Evolutionary conservation across 2,113 vertebrate genomes (phyloP), one percentile per base, ranked within the genome.

Genomic region (Spea bombifrons): DNA sequence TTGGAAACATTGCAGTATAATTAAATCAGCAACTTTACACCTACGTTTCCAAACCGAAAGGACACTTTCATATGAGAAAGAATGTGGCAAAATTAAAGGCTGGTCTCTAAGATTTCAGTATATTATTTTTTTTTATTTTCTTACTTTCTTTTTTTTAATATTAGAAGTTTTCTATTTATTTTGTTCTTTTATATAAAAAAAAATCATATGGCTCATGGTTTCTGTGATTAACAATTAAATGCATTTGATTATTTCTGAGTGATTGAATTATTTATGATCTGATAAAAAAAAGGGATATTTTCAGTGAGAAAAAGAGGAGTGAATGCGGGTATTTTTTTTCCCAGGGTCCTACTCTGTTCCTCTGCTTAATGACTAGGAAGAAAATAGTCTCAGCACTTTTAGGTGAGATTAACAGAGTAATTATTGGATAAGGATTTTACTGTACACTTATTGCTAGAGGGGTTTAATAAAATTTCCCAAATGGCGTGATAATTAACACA

Each of bases 341-440:
- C 3, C 55, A 5, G 10, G 55, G 55, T 59, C 55, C 10, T 10
- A 16, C 6, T 17, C 61, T 4, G n/a, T 4, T 64, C n/a, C 4
- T 15, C 61, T 64, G 15, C 30, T 30, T 5, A 64, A 16, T 9
- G 5, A 64, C 5, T n/a, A 64, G 1, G 13, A 64, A 5, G 5
- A 30, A n/a, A 64, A 64, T 64, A 64, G 55, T 59, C 55, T 59
- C 55, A 59, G 61, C 61, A 64, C 8, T 17, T 64, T 64, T 12
- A 17, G 7, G 13, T 64, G 15, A 61, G 15, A 13, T 1, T 64
- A 30, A 64, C n/a, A 64, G 61, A 64, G n/a, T 64, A 64, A 64
- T 64, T 64, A 64, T 64, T 7, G n/a, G 61, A 64, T 64, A 17
- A 64, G 61, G 4, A 64, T 13, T 64, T 4, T 30, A 64, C 13